Evolutionary conservation across 2,888 invertebrate genomes (phyloP), one percentile per base, ranked within the genome.

Genomic region (Ypsolopha scabrella): DNA sequence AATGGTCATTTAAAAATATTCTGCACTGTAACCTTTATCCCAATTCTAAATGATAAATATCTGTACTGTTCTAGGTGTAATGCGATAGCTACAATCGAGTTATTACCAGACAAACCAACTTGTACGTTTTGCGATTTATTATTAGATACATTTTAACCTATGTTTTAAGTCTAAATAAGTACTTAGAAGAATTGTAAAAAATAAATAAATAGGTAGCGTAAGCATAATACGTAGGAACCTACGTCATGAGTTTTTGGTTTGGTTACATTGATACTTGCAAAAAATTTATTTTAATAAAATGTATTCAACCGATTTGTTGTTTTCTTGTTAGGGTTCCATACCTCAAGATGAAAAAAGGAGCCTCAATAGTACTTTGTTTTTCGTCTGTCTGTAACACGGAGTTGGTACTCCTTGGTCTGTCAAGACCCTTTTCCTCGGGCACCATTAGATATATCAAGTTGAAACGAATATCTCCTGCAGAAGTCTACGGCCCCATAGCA

Each of bases 111-210:
- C 6, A 65, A 67, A n/a, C 70, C 72, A 8, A 52, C 61, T 24
- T 86, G 86, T 69, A 54, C 75, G 6, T 77, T 75, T 52, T 86
- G 86, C 72, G 83, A 83, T 66, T 57, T 68, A 50, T 57, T 63
- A 59, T 68, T 80, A 51, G 54, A 50, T 51, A 52, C 24, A 38
- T n/a, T 34, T 41, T 43, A n/a, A 41, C 6, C n/a, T 10, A 35
- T 39, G 11, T 39, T 39, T n/a, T 39, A n/a, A 39, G 6, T 39
- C 9, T n/a, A n/a, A n/a, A n/a, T 39, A 39, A 3, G 24, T 24
- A 24, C n/a, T n/a, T n/a, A n/a, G n/a, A n/a, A n/a, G n/a, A n/a
- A n/a, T n/a, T n/a, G n/a, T n/a, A 24, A 24, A 24, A 24, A 24
- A 24, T 39, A 1, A n/a, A n/a, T n/a, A n/a, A n/a, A n/a, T n/a